phyloP scores from a whole-genome alignment of 2,888 invertebrate species.

The Volucella bombylans region DNA sequence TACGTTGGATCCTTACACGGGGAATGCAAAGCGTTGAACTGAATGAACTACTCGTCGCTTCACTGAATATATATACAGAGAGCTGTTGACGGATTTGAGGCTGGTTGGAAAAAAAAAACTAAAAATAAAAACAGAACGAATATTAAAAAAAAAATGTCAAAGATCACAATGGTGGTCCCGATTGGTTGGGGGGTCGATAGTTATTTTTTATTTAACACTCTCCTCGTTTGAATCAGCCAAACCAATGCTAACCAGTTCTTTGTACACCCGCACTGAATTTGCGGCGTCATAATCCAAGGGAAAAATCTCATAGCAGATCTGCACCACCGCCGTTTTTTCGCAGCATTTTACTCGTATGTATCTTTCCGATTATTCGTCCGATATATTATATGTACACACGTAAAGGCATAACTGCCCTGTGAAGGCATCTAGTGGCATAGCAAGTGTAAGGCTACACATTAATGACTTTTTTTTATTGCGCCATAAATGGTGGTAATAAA shows the following conservation, averaged over 20 bases:
- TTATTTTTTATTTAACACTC: constrained; percentile 22
- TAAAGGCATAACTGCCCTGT: constrained; percentile 8
- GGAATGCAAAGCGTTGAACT: constrained; percentile 53
- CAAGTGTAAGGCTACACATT: constrained; percentile 20
- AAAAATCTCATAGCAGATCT: constrained; percentile 26
- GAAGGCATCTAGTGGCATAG: constrained; percentile 26
- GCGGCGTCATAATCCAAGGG: not conserved
- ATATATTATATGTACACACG: no score
- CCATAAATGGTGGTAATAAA: constrained; percentile 48
- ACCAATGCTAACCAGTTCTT: constrained; percentile 51
- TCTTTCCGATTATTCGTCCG: no score
- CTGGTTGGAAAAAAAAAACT: constrained; percentile 10
- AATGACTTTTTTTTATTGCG: constrained; percentile 33
- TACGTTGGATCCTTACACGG: constrained; percentile 49
- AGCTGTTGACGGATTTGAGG: not conserved
- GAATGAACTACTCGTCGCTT: constrained; percentile 29
- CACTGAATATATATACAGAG: constrained; percentile 59
- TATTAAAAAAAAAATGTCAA: constrained; percentile 32
- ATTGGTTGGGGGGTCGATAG: constrained; percentile 33
- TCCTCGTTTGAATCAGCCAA: constrained; percentile 15
- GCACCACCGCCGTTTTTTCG: not conserved
- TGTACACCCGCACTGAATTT: constrained; percentile 26
- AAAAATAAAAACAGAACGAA: constrained; percentile 13
- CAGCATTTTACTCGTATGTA: not conserved
- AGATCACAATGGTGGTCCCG: constrained; percentile 6